Evolutionary conservation across 2,113 vertebrate species (phyloP), one percentile per base, ranked within the genome.

Genomic region (Laticauda colubrina): DNA sequence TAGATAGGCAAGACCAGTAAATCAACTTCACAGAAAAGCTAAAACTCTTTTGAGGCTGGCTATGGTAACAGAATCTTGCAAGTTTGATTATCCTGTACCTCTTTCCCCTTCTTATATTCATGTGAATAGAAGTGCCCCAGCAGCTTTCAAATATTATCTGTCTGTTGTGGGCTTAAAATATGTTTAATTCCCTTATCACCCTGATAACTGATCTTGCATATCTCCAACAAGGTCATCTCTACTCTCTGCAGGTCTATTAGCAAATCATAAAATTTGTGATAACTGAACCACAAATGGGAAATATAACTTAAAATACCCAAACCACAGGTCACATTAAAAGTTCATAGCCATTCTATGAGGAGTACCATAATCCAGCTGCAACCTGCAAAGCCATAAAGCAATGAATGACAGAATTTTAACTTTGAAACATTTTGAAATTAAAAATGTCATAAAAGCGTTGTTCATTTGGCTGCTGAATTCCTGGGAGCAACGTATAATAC

Each of bases 381-480:
- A 10, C 91, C 93, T 91, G 87, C 14, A 2, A 10, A 91, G 48
- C 24, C 94, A 48, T 85, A 43, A 4, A 89, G 9, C 75, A 96
- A 94, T 55, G 88, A 95, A 90, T 91, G 87, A 94, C 93, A 51
- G 85, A 92, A 94, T 94, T 95, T 54, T 91, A 85, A 96, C 92
- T 94, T 94, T 87, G 93, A 86, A 89, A 89, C 8, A 18, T 93
- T 96, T 96, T 90, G 75, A 39, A 96, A 93, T 54, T 54, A 94
- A 95, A 94, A 93, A 81, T 0, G 94, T 93, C 93, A 93, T 85
- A 94, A 95, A 95, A 26, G 48, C 45, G 59, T 93, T 87, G 26
- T 89, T 93, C 61, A n/a, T 94, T 39, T 93, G 57, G 12, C 45
- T 92, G 14, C 24, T 96, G 85, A 95, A 87, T 94, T 45, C 93